Base-by-base conservation (phyloP, 1,140 invertebrate species). In the Drosophila persimilis region DNA sequence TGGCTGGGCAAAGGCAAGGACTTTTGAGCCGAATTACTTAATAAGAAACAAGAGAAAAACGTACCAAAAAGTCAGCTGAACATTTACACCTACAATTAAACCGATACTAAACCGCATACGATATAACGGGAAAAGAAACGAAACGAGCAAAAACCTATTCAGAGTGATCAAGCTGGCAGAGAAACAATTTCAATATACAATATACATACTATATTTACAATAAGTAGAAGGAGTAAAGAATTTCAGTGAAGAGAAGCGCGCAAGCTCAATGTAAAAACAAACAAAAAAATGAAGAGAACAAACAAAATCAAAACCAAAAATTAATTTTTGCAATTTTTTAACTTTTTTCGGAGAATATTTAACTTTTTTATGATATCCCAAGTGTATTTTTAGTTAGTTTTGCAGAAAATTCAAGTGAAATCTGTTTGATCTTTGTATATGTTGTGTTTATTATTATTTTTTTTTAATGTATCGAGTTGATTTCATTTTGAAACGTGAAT, bases 21-120 rank as follows among this genome's bases (percentile, higher is more conserved):
- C 57, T 88, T 48, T 66, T 80, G 55, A 67, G 80, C 69, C 80
- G 77, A 59, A 89, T 73, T 84, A 84, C 84, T 90, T 88, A 90
- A 90, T 69, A 48, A 62, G 56, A 75, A n/a, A 71, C 48, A 75
- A 77, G 77, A 65, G 48, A 73, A 51, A 90, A 39, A 77, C 46
- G 86, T 76, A 85, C 78, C 78, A 86, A 86, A 86, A 73, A 89
- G 43, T 51, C 64, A 75, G 61, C 63, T 67, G 61, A 79, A 75
- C 59, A 53, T 35, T 45, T 44, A 62, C 54, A 72, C 57, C 51
- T 54, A 41, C 35, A 41, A 22, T 67, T 4, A 26, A 74, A 63
- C 56, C 62, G 60, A 54, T 17, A 61, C 58, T 56, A 58, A 48
- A 74, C 61, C 46, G 29, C 56, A 63, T 55, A 73, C 31, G 8